These are phyloP conservation scores for Liasis olivaceus DNA, from an alignment of 2,797 vertebrate genomes.

Conservation along the genomic window DNA sequence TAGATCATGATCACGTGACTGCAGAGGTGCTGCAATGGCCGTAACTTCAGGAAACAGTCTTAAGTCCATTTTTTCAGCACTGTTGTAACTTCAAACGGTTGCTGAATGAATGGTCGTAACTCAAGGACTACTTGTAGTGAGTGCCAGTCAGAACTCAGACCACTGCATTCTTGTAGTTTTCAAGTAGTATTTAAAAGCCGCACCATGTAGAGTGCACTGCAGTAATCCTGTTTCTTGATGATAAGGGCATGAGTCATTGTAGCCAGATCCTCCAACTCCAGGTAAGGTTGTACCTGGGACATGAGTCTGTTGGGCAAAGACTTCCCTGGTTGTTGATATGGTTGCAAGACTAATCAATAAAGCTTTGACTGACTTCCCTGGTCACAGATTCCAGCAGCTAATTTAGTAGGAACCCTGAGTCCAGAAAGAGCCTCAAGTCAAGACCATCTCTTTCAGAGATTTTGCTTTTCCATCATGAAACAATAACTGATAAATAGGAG, in stretches of 20 bases:
- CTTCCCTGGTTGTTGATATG: too few relatives aligned
- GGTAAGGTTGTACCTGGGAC: background rate
- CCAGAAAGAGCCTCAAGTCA: background rate
- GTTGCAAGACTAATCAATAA: too few relatives aligned
- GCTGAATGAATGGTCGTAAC: too few relatives aligned
- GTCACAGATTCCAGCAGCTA: background rate
- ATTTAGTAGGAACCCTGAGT: background rate
- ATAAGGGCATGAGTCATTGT: background rate
- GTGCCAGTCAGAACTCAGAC: background rate
- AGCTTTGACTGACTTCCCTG: background rate
- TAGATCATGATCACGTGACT: too few relatives aligned
- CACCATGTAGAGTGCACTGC: background rate
- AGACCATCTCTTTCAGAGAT: background rate
- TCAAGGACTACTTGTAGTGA: background rate
- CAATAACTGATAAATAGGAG: background rate
- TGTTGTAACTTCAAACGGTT: too few relatives aligned
- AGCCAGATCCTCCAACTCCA: background rate
- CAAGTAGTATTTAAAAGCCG: background rate
- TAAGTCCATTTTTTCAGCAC: too few relatives aligned
- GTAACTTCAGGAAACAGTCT: too few relatives aligned
- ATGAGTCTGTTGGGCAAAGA: background rate
- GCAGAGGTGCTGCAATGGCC: too few relatives aligned
- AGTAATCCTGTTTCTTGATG: background rate
- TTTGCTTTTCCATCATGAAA: background rate
- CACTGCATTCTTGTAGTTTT: background rate